Evolutionary conservation across 2,797 vertebrate genomes (phyloP), one percentile per base, ranked within the genome.

Genomic region (Limosa lapponica): DNA sequence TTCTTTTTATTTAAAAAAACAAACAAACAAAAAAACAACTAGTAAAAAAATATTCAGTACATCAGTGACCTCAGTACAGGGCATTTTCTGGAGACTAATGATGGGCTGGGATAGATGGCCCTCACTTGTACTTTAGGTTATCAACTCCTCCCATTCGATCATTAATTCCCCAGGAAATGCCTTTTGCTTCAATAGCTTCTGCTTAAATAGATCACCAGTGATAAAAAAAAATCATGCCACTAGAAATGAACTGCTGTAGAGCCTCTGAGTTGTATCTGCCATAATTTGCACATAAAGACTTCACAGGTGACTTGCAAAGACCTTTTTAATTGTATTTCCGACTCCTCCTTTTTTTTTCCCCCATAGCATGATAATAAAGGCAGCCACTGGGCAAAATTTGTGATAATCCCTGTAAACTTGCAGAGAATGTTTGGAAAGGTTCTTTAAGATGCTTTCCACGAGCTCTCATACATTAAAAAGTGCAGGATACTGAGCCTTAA

Each of bases 121-220:
- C 94, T 95, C 78, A 72, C 83, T 97, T 96, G 78, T 81, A 54
- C 85, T 93, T 93, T 62, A 89, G 77, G 73, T 97, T 96, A 96
- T 96, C 96, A 93, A 5, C 74, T 97, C 93, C 93, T 96, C 87
- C 93, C 95, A 95, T 87, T 66, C n/a, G 11, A 90, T 96, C 96
- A 97, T 96, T 97, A 97, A 96, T 97, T 77, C 90, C 91, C 79
- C 44, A 90, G 59, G 86, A 96, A 97, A 95, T 61, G 67, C 74
- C 85, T 91, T 92, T 89, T 89, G 67, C 86, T 95, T 89, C 95
- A 95, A 67, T 59, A 86, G 82, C 39, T 93, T 93, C 86, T 92
- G 73, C 72, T 95, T 94, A 95, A 97, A 93, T 34, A 96, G 91
- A 96, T 97, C 89, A 95, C 82, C 39, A n/a, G 51, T 19, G 51